Base-by-base conservation (phyloP, 2,888 invertebrate genomes). In the Ophion costatus region DNA sequence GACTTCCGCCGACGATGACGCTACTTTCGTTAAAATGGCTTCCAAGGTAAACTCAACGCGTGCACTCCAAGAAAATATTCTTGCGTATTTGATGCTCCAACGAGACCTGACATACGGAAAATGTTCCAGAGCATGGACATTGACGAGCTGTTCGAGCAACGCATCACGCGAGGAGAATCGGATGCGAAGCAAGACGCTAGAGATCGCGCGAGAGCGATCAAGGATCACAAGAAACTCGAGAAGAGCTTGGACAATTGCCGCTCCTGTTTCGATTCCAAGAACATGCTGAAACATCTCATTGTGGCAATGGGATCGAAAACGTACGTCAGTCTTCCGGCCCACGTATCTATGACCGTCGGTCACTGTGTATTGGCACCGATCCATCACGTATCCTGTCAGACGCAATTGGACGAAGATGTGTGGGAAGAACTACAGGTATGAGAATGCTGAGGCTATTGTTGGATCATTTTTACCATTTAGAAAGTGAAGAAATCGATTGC, bases 381-480 rank as follows among this genome's bases (percentile, higher is more conserved):
- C 91, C 96, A 96, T 88, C 99, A 99, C 94, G 94, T 96, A 0
- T 92, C 96, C 2, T 97, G 98, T 92, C 95, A 96, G 57, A 98
- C 98, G 0, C 95, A 96, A 87, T 92, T 98, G 63, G 99, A 99
- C 94, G 99, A 99, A 95, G 98, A 99, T 94, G 97, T 98, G 69
- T 99, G 98, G 98, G 95, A 95, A 82, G 99, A 99, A 94, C 95
- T 99, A 83, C 95, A 96, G 94, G 97, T 96, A 94, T 92, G 91
- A 61, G 77, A 51, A 51, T 51, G 17, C 51, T 17, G 3, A 14
- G 10, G 17, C 22, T 11, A 63, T 17, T 17, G 17, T 17, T 17
- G 17, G 45, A 74, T 59, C 14, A 11, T 7, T 1, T 33, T 17
- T 1, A 20, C n/a, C 17, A 56, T 59, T 33, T 6, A 0, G 4